A percentile compares a stretch with the other conserved stretches of the same genome.
phyloP scores from a whole-genome alignment of 2,113 vertebrate genomes.

The mouse (Mus musculus) region DNA sequence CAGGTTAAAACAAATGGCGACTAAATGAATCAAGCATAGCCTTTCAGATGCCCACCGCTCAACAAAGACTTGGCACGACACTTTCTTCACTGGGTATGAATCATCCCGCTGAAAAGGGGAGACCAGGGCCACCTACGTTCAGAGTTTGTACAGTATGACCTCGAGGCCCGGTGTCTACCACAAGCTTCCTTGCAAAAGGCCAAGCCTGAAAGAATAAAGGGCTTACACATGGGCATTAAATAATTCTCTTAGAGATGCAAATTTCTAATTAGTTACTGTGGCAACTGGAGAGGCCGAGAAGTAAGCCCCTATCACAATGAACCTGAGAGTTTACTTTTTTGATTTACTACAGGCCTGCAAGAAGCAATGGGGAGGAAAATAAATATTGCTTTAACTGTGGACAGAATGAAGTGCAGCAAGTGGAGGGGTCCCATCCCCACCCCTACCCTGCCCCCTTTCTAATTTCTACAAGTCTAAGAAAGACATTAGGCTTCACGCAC shows the following conservation, averaged over 20 bases:
- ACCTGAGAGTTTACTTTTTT: constrained; percentile 91
- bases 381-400: constrained; percentile 90
- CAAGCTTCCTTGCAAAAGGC: constrained; percentile 90
- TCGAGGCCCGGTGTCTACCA: constrained; percentile 89
- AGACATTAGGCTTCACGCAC: constrained; percentile 69
- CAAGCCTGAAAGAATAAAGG: constrained; percentile 89
- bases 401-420: constrained; percentile 87
- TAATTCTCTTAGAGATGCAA: constrained; percentile 92
- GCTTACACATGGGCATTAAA: constrained; percentile 92
- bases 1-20: constrained; percentile 89
- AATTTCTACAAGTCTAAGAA: constrained; percentile 82
- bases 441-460: constrained; percentile 29
- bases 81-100: constrained; percentile 91
- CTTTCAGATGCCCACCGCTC: constrained; percentile 86
- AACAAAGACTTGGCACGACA: constrained; percentile 89
- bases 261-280: constrained; percentile 93
- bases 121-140: constrained; percentile 91
- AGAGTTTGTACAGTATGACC: constrained; percentile 93
- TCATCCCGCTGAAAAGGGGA: constrained; percentile 87
- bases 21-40: constrained; percentile 89
- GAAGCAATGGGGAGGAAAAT: constrained; percentile 84
- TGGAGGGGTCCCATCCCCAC: constrained; percentile 85
- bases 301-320: constrained; percentile 89
- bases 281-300: constrained; percentile 90
- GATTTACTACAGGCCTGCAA: constrained; percentile 88